Base-by-base conservation (phyloP, 2,113 vertebrate species). In the Halcyon malimbica region DNA sequence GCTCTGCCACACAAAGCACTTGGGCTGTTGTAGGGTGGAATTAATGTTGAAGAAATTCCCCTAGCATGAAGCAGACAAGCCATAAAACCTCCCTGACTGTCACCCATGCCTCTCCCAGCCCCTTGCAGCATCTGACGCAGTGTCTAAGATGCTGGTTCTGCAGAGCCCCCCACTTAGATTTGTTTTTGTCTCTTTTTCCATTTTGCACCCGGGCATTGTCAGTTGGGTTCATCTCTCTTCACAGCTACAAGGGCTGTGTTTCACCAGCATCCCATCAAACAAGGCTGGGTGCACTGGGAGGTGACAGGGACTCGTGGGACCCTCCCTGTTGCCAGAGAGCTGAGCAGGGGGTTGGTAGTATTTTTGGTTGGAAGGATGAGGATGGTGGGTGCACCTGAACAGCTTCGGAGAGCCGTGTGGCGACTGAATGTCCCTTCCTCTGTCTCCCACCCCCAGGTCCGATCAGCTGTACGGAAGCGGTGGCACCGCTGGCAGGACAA, bases 401-500 rank as follows among this genome's bases (percentile, higher is more conserved):
- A 19, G 1, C 15, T 33, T 23, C 1, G 2, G 53, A 19, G 4
- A 68, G 59, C 28, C 6, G 4, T 0, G 1, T 13, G 29, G n/a
- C 46, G 50, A 8, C 13, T 31, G 8, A 16, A 2, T 1, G 3
- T 33, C 28, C 69, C 17, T 2, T 31, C 3, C 12, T 42, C 31
- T 79, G 46, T 63, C 69, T 53, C 57, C 0, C 69, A 5, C 33
- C n/a, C 37, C 3, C 97, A 99, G 99, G 99, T 99, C 83, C 98
- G 99, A 2, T 99, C 99, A 1, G 99, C 99, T 0, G 98, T 98
- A 5, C 98, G 99, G 95, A 99, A 99, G 95, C 98, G 99, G 3
- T 99, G 99, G 98, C 99, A 99, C 94, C 98, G 99, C 0, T 99
- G 99, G 99, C 99, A 99, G 97, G 99, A 99, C 98, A 99, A 99